A percentile compares a stretch with the other conserved stretches of the same genome.
phyloP scores from a whole-genome alignment of 2,888 invertebrate genomes.

The Yponomeuta malinellus region DNA sequence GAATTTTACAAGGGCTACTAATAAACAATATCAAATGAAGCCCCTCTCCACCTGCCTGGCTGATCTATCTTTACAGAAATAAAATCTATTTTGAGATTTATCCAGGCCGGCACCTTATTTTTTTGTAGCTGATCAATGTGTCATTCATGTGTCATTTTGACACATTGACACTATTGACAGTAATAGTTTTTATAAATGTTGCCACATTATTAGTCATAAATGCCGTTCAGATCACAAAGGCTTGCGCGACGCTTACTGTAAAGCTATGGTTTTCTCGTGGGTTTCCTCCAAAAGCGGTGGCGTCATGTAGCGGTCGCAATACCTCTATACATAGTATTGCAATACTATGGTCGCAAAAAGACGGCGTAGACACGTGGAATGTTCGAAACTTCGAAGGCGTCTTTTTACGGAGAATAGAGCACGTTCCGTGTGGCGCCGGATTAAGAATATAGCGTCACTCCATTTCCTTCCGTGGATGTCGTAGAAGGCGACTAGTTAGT shows the following conservation, averaged over 20 bases:
- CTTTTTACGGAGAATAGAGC: no score
- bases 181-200: neutral
- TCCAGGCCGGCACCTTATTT: neutral
- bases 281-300: no score
- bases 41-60: neutral
- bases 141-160: neutral
- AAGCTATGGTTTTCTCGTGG: no score
- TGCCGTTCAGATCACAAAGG: neutral
- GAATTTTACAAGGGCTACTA: neutral
- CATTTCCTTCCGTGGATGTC: no score
- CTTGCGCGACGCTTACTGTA: neutral
- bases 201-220: neutral
- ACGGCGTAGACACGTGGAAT: no score
- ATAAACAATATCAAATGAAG: neutral
- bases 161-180: neutral
- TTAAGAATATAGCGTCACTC: no score
- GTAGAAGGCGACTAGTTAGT: no score
- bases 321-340: no score
- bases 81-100: slow-evolving; percentile 11
- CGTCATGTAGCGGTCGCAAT: no score
- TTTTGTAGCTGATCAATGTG: neutral
- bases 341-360: no score
- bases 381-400: no score
- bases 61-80: slow-evolving; percentile 7
- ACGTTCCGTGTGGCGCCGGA: no score